A percentile compares a stretch with the other conserved stretches of the same genome.
Conservation (phyloP, 2,888 invertebrate genomes). For the Nomada flava region DNA sequence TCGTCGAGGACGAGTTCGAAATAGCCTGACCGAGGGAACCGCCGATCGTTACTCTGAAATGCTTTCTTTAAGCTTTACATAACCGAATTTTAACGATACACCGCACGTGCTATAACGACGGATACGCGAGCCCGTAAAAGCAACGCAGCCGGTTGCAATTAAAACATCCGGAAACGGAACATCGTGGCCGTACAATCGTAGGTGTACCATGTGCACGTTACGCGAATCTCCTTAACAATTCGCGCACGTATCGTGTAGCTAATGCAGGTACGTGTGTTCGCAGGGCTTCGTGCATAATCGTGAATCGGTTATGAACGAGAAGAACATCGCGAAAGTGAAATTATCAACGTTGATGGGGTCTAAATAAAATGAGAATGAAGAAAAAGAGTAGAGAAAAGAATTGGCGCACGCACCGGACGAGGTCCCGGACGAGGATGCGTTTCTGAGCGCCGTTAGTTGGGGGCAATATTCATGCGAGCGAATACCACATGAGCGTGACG, state of each 20-base stretch:
- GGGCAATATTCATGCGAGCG: neutral
- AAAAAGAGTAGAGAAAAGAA: neutral
- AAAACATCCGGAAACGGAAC: conserved; percentile 59
- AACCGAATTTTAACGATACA: conserved; percentile 50
- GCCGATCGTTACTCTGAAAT: conserved; percentile 30
- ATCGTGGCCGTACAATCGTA: conserved; percentile 15
- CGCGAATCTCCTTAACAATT: conserved; percentile 24
- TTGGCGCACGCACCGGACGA: neutral
- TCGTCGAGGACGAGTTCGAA: neutral
- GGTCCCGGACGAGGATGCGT: neutral
- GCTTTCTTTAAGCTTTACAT: conserved; percentile 58
- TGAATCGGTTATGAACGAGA: conserved; percentile 23
- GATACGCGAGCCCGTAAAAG: conserved; percentile 36
- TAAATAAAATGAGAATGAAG: neutral
- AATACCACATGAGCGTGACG: neutral
- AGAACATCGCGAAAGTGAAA: conserved; percentile 43
- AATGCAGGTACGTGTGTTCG: neutral
- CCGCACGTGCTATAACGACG: conserved; percentile 48
- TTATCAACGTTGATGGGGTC: neutral
- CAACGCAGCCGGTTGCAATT: conserved; percentile 45
- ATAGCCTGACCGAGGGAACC: conserved; percentile 32
- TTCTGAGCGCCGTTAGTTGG: neutral
- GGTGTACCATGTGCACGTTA: neutral
- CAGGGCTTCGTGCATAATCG: conserved; percentile 11
- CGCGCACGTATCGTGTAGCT: conserved; percentile 20